Evolutionary conservation across 2,888 invertebrate genomes (phyloP).

Genomic region (Noctua janthe): DNA sequence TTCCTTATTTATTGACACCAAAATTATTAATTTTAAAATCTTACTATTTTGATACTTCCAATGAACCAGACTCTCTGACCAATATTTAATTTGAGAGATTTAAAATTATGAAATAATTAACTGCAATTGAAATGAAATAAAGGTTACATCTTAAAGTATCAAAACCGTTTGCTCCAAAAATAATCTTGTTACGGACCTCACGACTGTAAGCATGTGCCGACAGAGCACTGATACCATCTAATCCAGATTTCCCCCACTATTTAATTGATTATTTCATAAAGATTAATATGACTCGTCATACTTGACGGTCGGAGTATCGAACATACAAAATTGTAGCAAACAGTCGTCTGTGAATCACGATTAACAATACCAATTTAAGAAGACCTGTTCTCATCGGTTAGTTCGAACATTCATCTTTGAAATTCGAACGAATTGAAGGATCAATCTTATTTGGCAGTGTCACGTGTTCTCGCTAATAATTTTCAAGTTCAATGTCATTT

Average conservation of each 20-base stretch:
- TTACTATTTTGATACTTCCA: neutral
- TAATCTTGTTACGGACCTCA: constrained; percentile 84
- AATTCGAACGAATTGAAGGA: constrained; percentile 45
- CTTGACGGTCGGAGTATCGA: constrained; percentile 80
- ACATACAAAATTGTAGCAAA: constrained; percentile 81
- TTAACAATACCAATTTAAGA: constrained; percentile 67
- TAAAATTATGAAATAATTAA: neutral
- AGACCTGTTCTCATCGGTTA: constrained; percentile 62
- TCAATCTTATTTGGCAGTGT: constrained; percentile 67
- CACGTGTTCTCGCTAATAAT: constrained; percentile 75
- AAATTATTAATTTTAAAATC: neutral
- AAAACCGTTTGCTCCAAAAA: constrained; percentile 69
- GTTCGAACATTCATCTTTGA: constrained; percentile 38
- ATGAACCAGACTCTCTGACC: neutral
- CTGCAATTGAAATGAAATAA: neutral
- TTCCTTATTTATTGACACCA: neutral
- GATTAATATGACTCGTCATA: constrained; percentile 88
- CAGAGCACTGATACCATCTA: constrained; percentile 87
- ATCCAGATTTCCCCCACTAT: constrained; percentile 87
- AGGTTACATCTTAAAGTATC: constrained; percentile 69
- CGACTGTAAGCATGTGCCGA: constrained; percentile 87
- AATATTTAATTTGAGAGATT: neutral
- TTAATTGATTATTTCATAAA: constrained; percentile 89
- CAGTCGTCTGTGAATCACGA: constrained; percentile 80
- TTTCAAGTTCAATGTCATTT: constrained; percentile 79